A percentile compares a stretch with the other conserved stretches of the same genome.
phyloP scores from a whole-genome alignment of 2,113 vertebrate genomes.

The Myiozetetes cayanensis region DNA sequence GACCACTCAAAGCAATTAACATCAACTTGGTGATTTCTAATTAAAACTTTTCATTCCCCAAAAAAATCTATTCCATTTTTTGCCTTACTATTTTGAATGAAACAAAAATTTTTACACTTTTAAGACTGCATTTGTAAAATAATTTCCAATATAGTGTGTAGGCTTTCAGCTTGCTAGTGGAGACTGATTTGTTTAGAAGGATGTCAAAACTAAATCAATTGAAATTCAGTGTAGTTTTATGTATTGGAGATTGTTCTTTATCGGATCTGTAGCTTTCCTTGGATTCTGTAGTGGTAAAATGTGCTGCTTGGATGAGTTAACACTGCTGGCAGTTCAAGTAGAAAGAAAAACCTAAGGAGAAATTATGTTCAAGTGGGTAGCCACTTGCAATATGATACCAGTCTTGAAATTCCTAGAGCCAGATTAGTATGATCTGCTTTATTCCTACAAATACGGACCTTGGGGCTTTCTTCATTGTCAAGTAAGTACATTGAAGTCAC shows the following conservation, averaged over 20 bases:
- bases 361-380: constrained; percentile 54
- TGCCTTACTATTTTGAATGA: not conserved
- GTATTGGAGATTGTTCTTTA: not conserved
- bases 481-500: not conserved
- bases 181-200: constrained; percentile 1
- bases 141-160: not conserved
- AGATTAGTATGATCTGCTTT: constrained; percentile 42
- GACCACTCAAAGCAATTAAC: not conserved
- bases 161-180: not conserved
- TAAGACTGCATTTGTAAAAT: not conserved
- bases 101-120: not conserved
- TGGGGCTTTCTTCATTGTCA: constrained; percentile 37
- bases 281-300: not conserved
- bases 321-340: constrained; percentile 37
- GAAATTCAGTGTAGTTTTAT: not conserved
- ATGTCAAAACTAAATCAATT: not conserved
- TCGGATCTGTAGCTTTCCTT: not conserved
- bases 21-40: not conserved
- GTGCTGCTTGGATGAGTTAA: constrained; percentile 54
- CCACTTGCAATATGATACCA: constrained; percentile 56
- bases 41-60: not conserved
- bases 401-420: constrained; percentile 61
- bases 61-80: not conserved
- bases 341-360: constrained; percentile 55
- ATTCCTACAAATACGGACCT: not conserved